Percentiles rank a stretch among this genome's conserved stretches.
Evolutionary conservation across 1,140 invertebrate species (phyloP).

Genomic region (Drosophila pandora): DNA sequence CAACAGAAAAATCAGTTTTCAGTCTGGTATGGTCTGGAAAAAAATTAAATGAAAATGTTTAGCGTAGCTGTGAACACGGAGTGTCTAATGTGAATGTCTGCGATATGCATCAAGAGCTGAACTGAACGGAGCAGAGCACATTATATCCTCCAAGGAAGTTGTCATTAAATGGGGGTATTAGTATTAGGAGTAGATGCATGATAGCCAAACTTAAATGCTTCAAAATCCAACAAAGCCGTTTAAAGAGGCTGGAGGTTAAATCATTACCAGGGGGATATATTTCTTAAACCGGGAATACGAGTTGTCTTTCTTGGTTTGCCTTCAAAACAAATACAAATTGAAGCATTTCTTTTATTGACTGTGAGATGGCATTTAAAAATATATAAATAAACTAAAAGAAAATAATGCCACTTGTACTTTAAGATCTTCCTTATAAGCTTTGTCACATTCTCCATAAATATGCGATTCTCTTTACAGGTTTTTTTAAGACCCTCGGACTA

Average conservation of each 20-base stretch:
- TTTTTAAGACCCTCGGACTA: background rate
- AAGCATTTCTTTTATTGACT: too few relatives aligned
- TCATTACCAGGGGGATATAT: background rate
- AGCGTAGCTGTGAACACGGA: conserved; percentile 11
- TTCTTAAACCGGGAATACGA: background rate
- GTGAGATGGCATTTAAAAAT: background rate
- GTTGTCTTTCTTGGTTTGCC: background rate
- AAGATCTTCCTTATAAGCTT: background rate
- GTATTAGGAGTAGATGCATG: background rate
- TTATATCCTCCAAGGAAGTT: too few relatives aligned
- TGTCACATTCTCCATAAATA: conserved; percentile 32
- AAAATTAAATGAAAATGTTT: conserved; percentile 22
- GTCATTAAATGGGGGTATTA: background rate
- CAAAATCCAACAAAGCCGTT: background rate
- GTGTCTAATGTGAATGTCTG: conserved; percentile 22
- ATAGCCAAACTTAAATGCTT: background rate
- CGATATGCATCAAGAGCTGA: conserved; percentile 23
- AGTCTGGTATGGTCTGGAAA: conserved; percentile 18
- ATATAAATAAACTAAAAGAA: background rate
- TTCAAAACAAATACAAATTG: background rate
- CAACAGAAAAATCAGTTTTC: conserved; percentile 29
- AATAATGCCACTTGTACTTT: too few relatives aligned
- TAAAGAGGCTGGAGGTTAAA: background rate
- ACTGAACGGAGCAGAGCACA: too few relatives aligned
- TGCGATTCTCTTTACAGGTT: conserved; percentile 58